Base-by-base conservation (phyloP, 2,888 invertebrate genomes). In the Brenthis daphne region DNA sequence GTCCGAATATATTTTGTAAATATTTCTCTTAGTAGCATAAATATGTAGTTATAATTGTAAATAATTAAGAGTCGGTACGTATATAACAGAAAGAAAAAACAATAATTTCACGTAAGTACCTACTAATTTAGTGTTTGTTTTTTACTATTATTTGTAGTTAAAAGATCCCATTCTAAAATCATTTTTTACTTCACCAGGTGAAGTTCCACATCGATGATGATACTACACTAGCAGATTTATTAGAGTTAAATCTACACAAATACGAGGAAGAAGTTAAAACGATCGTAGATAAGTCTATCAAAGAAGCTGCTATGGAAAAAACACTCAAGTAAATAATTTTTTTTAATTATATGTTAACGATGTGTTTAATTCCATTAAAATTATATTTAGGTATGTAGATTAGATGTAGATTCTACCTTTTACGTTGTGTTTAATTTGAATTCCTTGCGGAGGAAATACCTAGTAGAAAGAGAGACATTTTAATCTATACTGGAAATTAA, bases 251-350 rank as follows among this genome's bases (percentile, higher is more conserved):
- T 81, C 94, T 99, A 1, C 98, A 99, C 85, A 96, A 98, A 79
- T 99, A 94, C 82, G 99, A 99, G 89, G 99, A 99, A 75, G 98
- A 99, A 83, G 98, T 98, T 0, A 97, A 98, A 81, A 97, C 96
- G 74, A 98, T 98, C 77, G 99, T 99, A 0, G 99, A 99, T 82
- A 98, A 98, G 86, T 97, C 98, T 0, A 98, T 98, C 0, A 99
- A 99, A 84, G 99, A 99, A 92, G 96, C 97, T 94, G 96, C 95
- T n/a, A 99, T 99, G 98, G 99, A 99, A 83, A 98, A 98, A 86
- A 95, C 96, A 0, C 93, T 99, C 11, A 96, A 77, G 93, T 93
- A 81, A 71, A 71, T 60, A 50, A n/a, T 60, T 53, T 12, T 50
- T 3, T n/a, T 37, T 29, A 29, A 14, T 33, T 29, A 24, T 24